Percentiles rank a stretch among this genome's conserved stretches.
Conservation (phyloP, 2,888 invertebrate species). For the Orthonevra nobilis region DNA sequence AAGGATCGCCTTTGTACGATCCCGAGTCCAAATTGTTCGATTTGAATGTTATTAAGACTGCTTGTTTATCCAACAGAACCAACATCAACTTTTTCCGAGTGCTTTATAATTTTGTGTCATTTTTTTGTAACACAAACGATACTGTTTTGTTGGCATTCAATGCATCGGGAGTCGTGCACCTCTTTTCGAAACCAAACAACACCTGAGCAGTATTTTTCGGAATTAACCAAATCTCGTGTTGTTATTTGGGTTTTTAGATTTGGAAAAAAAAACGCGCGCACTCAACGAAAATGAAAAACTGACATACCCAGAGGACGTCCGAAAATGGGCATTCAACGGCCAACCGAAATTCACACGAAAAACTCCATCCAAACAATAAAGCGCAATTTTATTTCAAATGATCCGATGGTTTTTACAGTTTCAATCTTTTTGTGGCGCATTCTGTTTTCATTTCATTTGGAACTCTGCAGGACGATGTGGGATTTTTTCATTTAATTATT, state of each 20-base stretch:
- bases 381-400: slow-evolving; percentile 37
- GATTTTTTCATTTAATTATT: slow-evolving; percentile 50
- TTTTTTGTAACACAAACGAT: no score
- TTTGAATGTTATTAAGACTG: no score
- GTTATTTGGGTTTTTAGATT: slow-evolving; percentile 39
- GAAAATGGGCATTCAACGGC: background rate
- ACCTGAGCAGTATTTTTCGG: no score
- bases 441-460: slow-evolving; percentile 18
- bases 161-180: no score
- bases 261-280: slow-evolving; percentile 17
- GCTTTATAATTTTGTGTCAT: no score
- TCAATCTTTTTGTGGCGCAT: slow-evolving; percentile 11
- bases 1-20: no score
- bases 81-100: no score
- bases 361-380: slow-evolving; percentile 27
- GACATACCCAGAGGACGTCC: slow-evolving; percentile 2
- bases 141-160: no score
- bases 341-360: slow-evolving; percentile 23
- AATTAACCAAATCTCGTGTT: slow-evolving; percentile 32
- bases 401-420: slow-evolving; percentile 31
- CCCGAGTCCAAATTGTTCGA: no score
- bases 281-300: slow-evolving; percentile 30
- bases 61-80: no score
- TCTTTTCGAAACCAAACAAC: no score
- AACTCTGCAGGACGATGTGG: slow-evolving; percentile 5